Evolutionary conservation across 2,888 invertebrate species (phyloP), one percentile per base, ranked within the genome.

Genomic region (Cataglyphis cursor): DNA sequence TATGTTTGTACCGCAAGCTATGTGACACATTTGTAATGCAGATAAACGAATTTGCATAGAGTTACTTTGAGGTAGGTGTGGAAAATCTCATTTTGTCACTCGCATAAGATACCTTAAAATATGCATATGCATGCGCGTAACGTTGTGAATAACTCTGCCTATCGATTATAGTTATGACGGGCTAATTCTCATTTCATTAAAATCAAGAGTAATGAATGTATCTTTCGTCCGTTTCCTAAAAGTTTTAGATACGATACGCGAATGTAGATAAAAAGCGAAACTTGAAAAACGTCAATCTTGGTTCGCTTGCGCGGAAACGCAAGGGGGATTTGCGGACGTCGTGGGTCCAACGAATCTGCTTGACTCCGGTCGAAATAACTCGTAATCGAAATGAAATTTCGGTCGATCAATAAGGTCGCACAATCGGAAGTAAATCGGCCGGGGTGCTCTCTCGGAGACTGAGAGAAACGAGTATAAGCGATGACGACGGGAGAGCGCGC

Each of bases 351-450:
- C 72, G 68, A 76, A n/a, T 28, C 38, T 41, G 41, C 57, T 78
- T 41, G 44, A 54, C 76, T 54, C 54, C 76, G 76, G 44, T 72
- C 72, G 78, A 59, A 80, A 80, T 80, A 80, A 78, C 72, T 78
- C 72, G 57, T 78, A 70, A 80, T 72, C 78, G 59, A 80, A 80
- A 80, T 80, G 59, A 80, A 72, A 80, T 80, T 80, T 80, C 59
- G 59, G 72, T 59, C 78, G 78, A 72, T 80, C 78, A 72, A 80
- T 72, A 72, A 41, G 44, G 21, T 31, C 31, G 44, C 59, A 80
- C 81, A 81, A 81, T 81, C 74, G 62, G 51, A 75, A 64, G 75
- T 81, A 81, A 75, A 81, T 75, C 81, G 81, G 81, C 62, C 75
- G 81, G 28, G 61, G 51, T 73, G 54, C 61, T 28, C 35, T 24